phyloP scores from a whole-genome alignment of 2,888 invertebrate genomes.

The Corythucha ciliata region DNA sequence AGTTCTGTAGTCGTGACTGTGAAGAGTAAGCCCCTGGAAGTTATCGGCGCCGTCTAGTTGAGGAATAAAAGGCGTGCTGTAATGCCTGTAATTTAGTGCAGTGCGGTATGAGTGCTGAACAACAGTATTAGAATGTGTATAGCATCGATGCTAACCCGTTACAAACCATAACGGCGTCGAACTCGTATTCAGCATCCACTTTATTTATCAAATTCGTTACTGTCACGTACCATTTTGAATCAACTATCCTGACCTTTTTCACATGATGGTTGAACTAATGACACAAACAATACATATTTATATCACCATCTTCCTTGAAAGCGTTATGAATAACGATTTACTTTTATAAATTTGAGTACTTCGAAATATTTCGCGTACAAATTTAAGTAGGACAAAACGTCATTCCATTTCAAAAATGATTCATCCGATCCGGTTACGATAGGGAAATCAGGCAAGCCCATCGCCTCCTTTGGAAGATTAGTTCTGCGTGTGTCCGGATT shows the following conservation, averaged over 20 bases:
- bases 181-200: constrained; percentile 43
- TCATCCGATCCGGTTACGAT: constrained; percentile 49
- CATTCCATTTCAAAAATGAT: constrained; percentile 56
- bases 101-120: too few species aligned
- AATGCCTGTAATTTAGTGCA: constrained; percentile 54
- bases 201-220: constrained; percentile 44
- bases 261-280: constrained; percentile 35
- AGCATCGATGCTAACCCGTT: constrained; percentile 53
- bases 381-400: constrained; percentile 59
- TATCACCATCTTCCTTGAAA: neutral
- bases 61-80: constrained; percentile 66
- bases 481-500: too few species aligned
- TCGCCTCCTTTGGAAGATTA: constrained; percentile 86
- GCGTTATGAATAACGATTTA: constrained; percentile 38
- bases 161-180: constrained; percentile 58
- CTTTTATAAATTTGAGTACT: constrained; percentile 54
- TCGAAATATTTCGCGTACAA: constrained; percentile 56
- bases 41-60: constrained; percentile 55
- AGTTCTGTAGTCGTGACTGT: constrained; percentile 77
- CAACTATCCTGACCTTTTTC: constrained; percentile 32
- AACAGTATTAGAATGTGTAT: too few species aligned
- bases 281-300: too few species aligned
- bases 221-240: constrained; percentile 46
- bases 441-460: constrained; percentile 67
- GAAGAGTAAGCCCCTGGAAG: constrained; percentile 56